Base-by-base conservation (phyloP, 2,113 vertebrate genomes). In the Raphicerus campestris region DNA sequence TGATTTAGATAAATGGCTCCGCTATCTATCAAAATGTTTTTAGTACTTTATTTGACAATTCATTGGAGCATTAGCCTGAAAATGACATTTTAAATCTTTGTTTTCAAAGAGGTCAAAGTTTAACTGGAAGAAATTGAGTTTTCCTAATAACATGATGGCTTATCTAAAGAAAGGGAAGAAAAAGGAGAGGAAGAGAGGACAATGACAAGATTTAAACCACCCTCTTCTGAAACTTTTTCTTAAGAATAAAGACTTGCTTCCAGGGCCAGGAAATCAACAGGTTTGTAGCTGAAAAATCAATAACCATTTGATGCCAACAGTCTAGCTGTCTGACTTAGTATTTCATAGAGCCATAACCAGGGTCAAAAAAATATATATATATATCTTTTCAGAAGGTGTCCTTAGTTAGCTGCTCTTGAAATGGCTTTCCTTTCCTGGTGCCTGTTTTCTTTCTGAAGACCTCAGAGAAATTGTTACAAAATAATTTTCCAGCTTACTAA, bases 1-100 rank as follows among this genome's bases (percentile, higher is more conserved):
- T 99, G 98, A 99, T 99, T 99, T 98, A 99, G 99, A 99, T 98
- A 98, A 99, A 99, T 99, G 98, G 98, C 98, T 94, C 90, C 90
- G 98, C 98, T 97, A 99, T 99, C 98, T 99, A 99, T 99, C 99
- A 99, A 98, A 98, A 98, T 98, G 98, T 98, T 99, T 99, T 99
- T 98, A 99, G 98, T 98, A 98, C 82, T 56, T 98, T 98, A 98
- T 98, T 89, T 51, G 98, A 98, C 98, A 98, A 98, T 98, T 98
- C 98, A 98, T 95, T 98, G 96, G 97, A 96, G 97, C 97, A 98
- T 98, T 98, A 98, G 98, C 97, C 87, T 39, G 96, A 93, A 98
- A 97, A 98, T 98, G 98, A 98, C 96, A 88, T 96, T 98, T 97
- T 96, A 98, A 98, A 97, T 98, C 98, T 98, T 97, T 98, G 96